Conservation (phyloP, 2,113 vertebrate genomes). For the Euleptes europaea region DNA sequence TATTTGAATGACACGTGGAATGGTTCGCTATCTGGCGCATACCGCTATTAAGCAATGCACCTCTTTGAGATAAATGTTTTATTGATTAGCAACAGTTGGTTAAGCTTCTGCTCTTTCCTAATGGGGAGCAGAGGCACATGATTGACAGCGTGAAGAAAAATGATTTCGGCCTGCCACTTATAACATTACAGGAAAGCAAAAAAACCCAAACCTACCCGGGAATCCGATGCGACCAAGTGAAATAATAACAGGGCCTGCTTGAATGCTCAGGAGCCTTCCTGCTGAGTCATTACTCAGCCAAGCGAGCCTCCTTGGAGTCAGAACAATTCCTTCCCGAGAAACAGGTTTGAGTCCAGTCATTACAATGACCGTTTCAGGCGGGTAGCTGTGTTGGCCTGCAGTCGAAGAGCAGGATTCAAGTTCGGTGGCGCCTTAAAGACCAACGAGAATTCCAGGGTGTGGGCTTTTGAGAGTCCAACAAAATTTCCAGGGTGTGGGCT, state of each 20-base stretch:
- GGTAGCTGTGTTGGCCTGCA: too few species aligned
- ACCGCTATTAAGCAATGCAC: neutral
- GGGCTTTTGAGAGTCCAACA: too few species aligned
- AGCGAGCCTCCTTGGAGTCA: constrained; percentile 30
- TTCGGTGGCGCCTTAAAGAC: too few species aligned
- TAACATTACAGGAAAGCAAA: constrained; percentile 12
- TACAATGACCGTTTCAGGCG: too few species aligned
- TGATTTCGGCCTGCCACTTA: constrained; percentile 16
- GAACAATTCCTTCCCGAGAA: neutral
- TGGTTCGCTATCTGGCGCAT: neutral
- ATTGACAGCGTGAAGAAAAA: constrained; percentile 3
- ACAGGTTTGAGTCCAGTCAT: too few species aligned
- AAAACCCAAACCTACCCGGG: neutral
- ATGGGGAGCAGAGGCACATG: neutral
- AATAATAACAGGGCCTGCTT: neutral
- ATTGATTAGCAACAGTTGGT: constrained; percentile 20
- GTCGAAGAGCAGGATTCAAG: too few species aligned
- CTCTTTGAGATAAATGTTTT: constrained; percentile 21
- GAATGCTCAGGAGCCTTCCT: too few species aligned
- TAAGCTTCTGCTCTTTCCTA: constrained; percentile 26
- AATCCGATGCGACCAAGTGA: neutral
- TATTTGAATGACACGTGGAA: neutral
- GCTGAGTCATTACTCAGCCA: neutral
- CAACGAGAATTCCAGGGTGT: too few species aligned
- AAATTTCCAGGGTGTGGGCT: too few species aligned